Evolutionary conservation across 2,888 invertebrate species (phyloP), one percentile per base, ranked within the genome.

Genomic region (Microplitis deprimator): DNA sequence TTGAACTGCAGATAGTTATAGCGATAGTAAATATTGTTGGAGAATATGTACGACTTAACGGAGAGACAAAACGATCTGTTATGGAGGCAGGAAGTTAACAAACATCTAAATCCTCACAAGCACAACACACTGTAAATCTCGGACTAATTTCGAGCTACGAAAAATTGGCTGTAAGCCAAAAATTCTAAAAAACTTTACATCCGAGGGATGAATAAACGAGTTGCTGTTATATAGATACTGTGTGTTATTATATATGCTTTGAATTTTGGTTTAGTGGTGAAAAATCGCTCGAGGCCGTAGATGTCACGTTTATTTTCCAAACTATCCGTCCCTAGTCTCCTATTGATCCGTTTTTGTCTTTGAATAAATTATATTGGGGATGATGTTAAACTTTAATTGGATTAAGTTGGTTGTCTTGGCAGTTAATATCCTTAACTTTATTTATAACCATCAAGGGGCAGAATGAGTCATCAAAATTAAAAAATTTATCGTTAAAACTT

Each of bases 51-150:
- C 50, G 50, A 50, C 50, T 50, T 50, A 50, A 50, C 50, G 50
- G 50, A 50, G 50, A 62, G 62, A 20, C 20, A 62, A 62, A 62
- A 62, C 60, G 59, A 16, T n/a, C 50, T 17, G 13, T 41, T 20
- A 59, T 16, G 16, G 20, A 60, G 29, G 59, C 20, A 38, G 64
- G 59, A 70, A 72, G 74, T 73, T 82, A 84, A 84, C 83, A 84
- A 85, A 86, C 83, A 85, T 83, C 81, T 83, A 81, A 84, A 85
- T 85, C 80, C 79, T 78, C 78, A 78, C 69, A 72, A 67, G 80
- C 64, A 68, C 82, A 83, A 84, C 83, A 82, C 83, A 82, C 84
- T 84, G 82, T 84, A 86, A 85, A 85, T 85, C 84, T 81, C 70
- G 68, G 81, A 76, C 79, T 85, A 84, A 85, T 85, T 85, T 83